Conservation (phyloP, 2,888 invertebrate genomes). For the Pterostichus niger region DNA sequence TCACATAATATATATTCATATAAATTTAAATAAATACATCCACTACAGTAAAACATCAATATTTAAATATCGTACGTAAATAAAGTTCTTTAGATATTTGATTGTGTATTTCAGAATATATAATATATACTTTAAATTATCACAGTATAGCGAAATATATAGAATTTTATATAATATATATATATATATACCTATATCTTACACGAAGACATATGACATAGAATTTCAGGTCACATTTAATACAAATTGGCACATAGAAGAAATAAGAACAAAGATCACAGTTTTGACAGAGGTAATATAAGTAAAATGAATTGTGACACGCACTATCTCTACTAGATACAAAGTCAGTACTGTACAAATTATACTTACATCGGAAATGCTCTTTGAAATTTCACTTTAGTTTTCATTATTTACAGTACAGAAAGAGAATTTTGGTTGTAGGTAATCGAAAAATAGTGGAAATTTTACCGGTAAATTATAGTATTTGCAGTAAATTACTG, state of each 20-base stretch:
- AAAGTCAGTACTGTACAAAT: constrained; percentile 43
- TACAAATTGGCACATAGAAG: constrained; percentile 71
- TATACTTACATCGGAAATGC: constrained; percentile 3
- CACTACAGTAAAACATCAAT: constrained; percentile 67
- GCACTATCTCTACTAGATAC: constrained; percentile 13
- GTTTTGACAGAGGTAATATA: constrained; percentile 70
- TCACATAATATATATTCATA: constrained; percentile 67
- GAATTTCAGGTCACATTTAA: constrained; percentile 70
- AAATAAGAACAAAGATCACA: constrained; percentile 72
- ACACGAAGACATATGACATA: constrained; percentile 65
- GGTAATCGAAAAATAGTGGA: constrained; percentile 7
- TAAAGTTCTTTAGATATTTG: constrained; percentile 67
- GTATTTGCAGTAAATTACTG: constrained; percentile 13
- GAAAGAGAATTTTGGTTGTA: constrained; percentile 4
- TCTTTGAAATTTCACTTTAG: not conserved
- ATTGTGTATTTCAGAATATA: constrained; percentile 66
- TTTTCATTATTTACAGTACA: not conserved
- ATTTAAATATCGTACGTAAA: constrained; percentile 67
- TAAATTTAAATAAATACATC: constrained; percentile 67
- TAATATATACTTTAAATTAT: constrained; percentile 67
- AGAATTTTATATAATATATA: constrained; percentile 61
- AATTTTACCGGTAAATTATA: constrained; percentile 7
- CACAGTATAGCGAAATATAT: constrained; percentile 66
- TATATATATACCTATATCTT: constrained; percentile 55
- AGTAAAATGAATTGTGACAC: constrained; percentile 43